phyloP scores from a whole-genome alignment of 2,888 invertebrate species.

The Eristalis arbustorum region DNA sequence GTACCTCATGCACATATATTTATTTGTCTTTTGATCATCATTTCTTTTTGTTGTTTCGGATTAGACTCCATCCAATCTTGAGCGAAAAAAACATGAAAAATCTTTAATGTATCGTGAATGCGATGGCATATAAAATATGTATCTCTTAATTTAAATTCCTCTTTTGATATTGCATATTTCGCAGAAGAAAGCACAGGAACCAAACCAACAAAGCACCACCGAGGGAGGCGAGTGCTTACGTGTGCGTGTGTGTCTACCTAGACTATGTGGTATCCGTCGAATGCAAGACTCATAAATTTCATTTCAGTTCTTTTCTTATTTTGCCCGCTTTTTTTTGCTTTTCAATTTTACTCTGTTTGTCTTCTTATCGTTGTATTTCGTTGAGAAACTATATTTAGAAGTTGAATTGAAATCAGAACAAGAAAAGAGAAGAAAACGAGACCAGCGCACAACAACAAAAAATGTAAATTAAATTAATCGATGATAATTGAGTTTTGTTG shows the following conservation, averaged over 20 bases:
- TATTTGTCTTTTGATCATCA: not conserved
- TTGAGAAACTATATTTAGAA: conserved; percentile 58
- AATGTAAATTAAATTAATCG: conserved; percentile 70
- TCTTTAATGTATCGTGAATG: conserved; percentile 3
- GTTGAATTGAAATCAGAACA: conserved; percentile 47
- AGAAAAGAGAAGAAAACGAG: not conserved
- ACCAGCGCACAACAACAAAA: conserved; percentile 11
- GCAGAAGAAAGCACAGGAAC: not conserved
- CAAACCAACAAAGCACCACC: not conserved
- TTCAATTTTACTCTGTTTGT: not conserved
- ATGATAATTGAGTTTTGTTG: conserved; percentile 71
- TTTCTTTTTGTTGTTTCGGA: not conserved
- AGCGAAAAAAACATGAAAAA: not conserved
- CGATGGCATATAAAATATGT: conserved; percentile 34
- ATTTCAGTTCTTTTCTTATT: conserved; percentile 1
- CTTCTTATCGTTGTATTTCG: conserved; percentile 49
- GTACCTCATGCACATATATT: conserved; percentile 16
- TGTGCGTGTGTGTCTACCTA: too few relatives aligned
- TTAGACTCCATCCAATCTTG: not conserved
- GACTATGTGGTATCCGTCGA: conserved; percentile 14
- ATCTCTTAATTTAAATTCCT: conserved; percentile 50
- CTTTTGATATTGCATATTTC: conserved; percentile 41
- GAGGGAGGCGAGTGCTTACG: not conserved
- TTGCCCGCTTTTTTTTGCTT: not conserved
- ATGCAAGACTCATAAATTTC: conserved; percentile 40